Percentiles rank a stretch among this genome's conserved stretches.
Evolutionary conservation across 2,888 invertebrate genomes (phyloP).

Genomic region (Cephus runcator): DNA sequence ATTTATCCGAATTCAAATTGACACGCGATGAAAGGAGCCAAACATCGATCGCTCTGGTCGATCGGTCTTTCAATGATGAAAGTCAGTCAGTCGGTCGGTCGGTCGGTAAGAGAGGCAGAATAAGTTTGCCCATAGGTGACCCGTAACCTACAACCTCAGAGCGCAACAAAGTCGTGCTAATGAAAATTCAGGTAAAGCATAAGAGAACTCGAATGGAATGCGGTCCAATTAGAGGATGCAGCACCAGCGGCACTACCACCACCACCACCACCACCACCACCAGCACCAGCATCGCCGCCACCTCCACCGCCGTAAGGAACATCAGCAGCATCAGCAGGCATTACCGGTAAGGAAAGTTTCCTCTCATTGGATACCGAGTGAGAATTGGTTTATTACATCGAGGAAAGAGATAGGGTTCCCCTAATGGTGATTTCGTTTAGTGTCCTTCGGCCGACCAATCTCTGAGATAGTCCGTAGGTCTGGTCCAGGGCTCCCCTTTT

Average conservation of each 20-base stretch:
- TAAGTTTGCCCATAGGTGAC: background rate
- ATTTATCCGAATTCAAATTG: background rate
- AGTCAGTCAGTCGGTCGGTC: background rate
- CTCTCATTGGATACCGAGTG: constrained; percentile 19
- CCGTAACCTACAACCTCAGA: background rate
- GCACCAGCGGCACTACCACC: constrained; percentile 7
- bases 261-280: background rate
- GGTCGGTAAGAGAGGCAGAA: background rate
- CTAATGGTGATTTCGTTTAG: constrained; percentile 45
- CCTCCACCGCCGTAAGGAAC: background rate
- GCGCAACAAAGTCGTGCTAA: constrained; percentile 56
- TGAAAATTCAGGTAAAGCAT: constrained; percentile 58
- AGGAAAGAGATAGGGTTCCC: constrained; percentile 39
- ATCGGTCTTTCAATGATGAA: background rate
- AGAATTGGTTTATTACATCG: constrained; percentile 56
- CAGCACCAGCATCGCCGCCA: no score
- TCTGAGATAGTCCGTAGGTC: background rate
- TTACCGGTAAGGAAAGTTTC: background rate
- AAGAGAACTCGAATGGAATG: constrained; percentile 48
- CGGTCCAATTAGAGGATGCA: constrained; percentile 59
- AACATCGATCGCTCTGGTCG: background rate
- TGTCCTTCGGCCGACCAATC: constrained; percentile 11
- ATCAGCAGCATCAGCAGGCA: background rate
- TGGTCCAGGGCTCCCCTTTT: constrained; percentile 26
- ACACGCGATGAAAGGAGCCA: background rate